Percentiles rank a stretch among this genome's conserved stretches.
Evolutionary conservation across 2,797 vertebrate species (phyloP).

Genomic region (Acanthis flammea): DNA sequence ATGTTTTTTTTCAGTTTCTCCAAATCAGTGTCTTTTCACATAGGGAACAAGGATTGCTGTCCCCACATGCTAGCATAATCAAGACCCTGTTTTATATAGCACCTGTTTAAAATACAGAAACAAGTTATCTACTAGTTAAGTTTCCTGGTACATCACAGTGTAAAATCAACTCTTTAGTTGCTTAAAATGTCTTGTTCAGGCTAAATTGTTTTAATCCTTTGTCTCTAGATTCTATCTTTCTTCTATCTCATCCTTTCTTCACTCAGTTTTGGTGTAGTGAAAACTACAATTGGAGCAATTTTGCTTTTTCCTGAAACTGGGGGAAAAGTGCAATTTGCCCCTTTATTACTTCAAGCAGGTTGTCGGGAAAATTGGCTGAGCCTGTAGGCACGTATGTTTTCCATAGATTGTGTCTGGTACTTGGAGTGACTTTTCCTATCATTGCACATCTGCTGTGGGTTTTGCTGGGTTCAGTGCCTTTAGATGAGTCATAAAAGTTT

Average conservation of each 20-base stretch:
- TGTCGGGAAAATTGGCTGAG: neutral
- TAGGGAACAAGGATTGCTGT: neutral
- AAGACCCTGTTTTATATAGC: neutral
- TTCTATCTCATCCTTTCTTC: neutral
- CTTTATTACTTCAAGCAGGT: neutral
- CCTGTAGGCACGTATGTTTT: neutral
- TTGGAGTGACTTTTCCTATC: neutral
- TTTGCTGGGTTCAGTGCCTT: neutral
- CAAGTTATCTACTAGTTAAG: neutral
- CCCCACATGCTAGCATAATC: neutral
- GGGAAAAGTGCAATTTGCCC: neutral
- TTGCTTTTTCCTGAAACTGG: neutral
- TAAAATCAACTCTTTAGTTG: neutral
- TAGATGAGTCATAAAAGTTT: neutral
- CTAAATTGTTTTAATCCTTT: neutral
- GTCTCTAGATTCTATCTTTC: neutral
- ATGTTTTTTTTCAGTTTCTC: neutral
- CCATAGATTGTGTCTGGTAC: neutral
- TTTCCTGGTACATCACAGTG: neutral
- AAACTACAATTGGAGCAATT: neutral
- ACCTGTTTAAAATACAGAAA: neutral
- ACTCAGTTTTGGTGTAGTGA: neutral
- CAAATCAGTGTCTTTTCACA: neutral
- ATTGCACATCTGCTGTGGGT: neutral
- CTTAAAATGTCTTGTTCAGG: neutral